These are phyloP conservation scores for Epinephelus malabaricus DNA, from an alignment of 2,797 vertebrate species.

Conservation along the genomic window DNA sequence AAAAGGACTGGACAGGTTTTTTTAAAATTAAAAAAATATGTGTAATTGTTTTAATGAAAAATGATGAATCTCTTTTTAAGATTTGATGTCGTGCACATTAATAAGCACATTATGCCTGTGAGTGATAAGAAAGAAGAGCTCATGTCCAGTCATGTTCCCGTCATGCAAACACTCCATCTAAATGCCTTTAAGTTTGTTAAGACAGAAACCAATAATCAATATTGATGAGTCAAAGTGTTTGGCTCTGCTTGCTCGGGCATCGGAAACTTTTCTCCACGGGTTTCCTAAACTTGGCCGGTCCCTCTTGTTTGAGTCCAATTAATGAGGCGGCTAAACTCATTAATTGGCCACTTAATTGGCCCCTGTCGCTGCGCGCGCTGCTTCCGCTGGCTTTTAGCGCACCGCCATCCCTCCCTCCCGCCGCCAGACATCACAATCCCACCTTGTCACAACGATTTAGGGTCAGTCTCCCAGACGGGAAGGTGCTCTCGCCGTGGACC, in stretches of 20 bases:
- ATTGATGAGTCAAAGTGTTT: neutral
- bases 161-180: too few species aligned
- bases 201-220: neutral
- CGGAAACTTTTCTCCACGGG: slow-evolving; percentile 72
- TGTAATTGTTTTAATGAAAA: neutral
- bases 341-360: slow-evolving; percentile 83
- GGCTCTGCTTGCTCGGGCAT: slow-evolving; percentile 29
- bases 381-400: slow-evolving; percentile 40
- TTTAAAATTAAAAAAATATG: neutral
- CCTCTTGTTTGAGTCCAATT: slow-evolving; percentile 64
- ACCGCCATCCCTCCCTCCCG: slow-evolving; percentile 10
- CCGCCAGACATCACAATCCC: slow-evolving; percentile 67
- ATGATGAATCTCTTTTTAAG: too few species aligned
- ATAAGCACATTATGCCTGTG: neutral
- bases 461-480: slow-evolving; percentile 78
- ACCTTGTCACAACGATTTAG: slow-evolving; percentile 72
- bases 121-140: neutral
- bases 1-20: neutral
- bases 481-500: slow-evolving; percentile 69
- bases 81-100: neutral
- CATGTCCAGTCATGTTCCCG: too few species aligned
- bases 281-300: slow-evolving; percentile 51
- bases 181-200: too few species aligned
- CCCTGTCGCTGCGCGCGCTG: slow-evolving; percentile 47
- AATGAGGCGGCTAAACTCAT: slow-evolving; percentile 77